phyloP scores from a whole-genome alignment of 2,113 vertebrate genomes.

The Sylvietta virens region DNA sequence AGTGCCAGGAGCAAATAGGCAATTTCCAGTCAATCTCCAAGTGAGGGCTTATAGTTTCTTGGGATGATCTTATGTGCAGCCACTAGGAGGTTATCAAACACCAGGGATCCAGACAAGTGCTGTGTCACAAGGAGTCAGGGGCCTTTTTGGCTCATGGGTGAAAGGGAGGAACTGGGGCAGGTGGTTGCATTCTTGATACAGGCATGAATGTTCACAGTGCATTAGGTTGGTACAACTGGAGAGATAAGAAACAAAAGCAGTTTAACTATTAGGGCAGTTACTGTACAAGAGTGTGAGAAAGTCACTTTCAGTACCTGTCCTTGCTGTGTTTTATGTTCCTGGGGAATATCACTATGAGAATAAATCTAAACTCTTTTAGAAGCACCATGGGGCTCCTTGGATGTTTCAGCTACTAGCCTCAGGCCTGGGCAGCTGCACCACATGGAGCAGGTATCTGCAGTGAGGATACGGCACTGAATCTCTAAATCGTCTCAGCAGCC shows the following conservation, averaged over 20 bases:
- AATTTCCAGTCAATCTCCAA: neutral
- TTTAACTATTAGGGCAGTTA: neutral
- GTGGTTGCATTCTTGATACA: neutral
- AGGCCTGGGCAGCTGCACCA: neutral
- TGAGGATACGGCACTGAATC: neutral
- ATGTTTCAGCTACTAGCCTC: neutral
- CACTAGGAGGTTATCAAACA: neutral
- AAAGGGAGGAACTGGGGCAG: neutral
- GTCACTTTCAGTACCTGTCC: neutral
- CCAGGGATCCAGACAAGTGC: neutral
- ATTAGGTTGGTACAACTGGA: neutral
- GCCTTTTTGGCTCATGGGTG: neutral
- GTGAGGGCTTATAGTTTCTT: neutral
- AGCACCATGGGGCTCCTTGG: neutral
- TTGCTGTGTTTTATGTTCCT: neutral
- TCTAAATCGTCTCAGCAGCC: neutral
- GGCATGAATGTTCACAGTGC: neutral
- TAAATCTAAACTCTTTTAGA: neutral
- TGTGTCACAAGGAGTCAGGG: fast-evolving
- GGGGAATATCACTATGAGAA: neutral
- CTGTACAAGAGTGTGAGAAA: neutral
- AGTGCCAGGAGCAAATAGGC: neutral
- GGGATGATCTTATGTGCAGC: neutral
- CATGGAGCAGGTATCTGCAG: neutral
- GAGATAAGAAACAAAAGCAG: neutral